A percentile compares a stretch with the other conserved stretches of the same genome.
phyloP scores from a whole-genome alignment of 2,113 vertebrate genomes.

The Dermatemys mawii region DNA sequence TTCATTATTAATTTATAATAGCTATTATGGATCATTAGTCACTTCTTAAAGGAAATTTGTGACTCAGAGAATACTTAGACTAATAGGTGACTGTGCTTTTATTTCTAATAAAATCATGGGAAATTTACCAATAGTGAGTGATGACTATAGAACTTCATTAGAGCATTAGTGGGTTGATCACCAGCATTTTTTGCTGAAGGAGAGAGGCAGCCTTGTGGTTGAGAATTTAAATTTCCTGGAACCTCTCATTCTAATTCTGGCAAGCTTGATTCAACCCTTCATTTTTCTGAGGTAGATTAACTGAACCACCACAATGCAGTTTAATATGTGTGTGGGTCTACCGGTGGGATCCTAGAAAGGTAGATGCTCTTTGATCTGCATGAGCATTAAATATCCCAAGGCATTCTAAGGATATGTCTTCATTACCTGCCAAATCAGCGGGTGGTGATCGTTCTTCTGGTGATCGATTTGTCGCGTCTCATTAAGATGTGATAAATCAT shows the following conservation, averaged over 20 bases:
- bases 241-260: neutral
- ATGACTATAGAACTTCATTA: neutral
- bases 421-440: too few relatives aligned
- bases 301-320: neutral
- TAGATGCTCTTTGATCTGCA: neutral
- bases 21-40: neutral
- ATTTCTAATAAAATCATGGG: constrained; percentile 13
- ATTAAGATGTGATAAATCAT: too few relatives aligned
- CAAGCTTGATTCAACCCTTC: neutral
- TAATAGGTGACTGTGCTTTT: neutral
- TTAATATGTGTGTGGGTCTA: neutral
- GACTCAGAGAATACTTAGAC: constrained; percentile 18
- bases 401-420: too few relatives aligned
- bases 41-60: neutral
- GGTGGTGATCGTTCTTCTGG: too few relatives aligned
- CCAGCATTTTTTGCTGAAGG: neutral
- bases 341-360: neutral
- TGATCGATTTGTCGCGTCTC: too few relatives aligned
- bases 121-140: neutral
- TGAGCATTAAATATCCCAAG: neutral
- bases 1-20: constrained; percentile 39
- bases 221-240: constrained; percentile 18
- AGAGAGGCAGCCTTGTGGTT: neutral
- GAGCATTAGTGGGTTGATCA: neutral
- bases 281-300: neutral